phyloP scores from a whole-genome alignment of 2,797 vertebrate species.

The Coilia nasus region DNA sequence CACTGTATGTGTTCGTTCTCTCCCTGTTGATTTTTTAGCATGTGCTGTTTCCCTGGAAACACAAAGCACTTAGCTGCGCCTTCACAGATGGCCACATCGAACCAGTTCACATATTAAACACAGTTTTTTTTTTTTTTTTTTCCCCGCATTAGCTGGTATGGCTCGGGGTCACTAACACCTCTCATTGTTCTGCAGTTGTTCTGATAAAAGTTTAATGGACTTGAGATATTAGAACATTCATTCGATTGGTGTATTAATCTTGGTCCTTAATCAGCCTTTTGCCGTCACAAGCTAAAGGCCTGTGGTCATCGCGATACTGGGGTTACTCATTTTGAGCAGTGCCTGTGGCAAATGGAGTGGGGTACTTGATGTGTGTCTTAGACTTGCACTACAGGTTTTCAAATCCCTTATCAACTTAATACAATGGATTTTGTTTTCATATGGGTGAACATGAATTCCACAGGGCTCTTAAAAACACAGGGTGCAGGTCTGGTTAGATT shows the following conservation, averaged over 20 bases:
- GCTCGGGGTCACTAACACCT: not conserved
- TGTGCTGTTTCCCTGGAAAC: constrained; percentile 22
- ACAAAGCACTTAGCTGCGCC: not conserved
- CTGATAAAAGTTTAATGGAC: not conserved
- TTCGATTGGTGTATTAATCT: not conserved
- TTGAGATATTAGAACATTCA: not conserved
- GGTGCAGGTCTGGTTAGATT: too few species aligned
- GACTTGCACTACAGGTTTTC: too few species aligned
- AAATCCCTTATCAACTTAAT: too few species aligned
- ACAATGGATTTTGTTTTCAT: too few species aligned
- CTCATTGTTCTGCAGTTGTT: not conserved
- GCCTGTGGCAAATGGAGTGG: not conserved
- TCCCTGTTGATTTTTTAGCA: not conserved
- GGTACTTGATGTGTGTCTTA: not conserved
- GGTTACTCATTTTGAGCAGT: not conserved
- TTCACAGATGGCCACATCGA: not conserved
- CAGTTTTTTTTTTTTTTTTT: not conserved
- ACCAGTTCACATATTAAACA: constrained; percentile 2
- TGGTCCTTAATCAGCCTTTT: not conserved
- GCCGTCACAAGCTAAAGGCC: not conserved
- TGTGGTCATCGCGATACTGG: not conserved
- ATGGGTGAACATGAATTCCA: too few species aligned
- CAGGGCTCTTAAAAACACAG: too few species aligned
- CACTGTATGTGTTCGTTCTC: not conserved
- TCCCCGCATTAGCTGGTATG: not conserved